Base-by-base conservation (phyloP, 2,888 invertebrate species). In the Napeogenes sylphis region DNA sequence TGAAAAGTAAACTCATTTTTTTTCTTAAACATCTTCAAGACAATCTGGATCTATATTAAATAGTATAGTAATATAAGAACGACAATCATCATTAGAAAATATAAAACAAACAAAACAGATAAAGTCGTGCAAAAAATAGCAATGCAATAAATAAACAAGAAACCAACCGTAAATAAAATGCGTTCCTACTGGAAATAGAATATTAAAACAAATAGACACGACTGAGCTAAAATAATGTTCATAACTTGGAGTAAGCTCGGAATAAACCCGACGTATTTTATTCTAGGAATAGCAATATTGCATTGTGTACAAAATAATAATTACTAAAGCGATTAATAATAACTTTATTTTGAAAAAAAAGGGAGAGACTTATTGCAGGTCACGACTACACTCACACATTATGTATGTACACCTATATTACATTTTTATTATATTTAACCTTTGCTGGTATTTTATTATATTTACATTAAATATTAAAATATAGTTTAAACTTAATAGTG, bases 261-360 rank as follows among this genome's bases (percentile, higher is more conserved):
- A 51, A 30, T 51, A 51, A 21, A 51, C 51, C 30, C 30, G 51
- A 47, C 14, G 47, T n/a, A n/a, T n/a, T 51, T 13, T 51, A 30
- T 51, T 21, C 21, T 30, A 30, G 51, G 51, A 51, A 51, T 30
- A 51, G 51, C 51, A 30, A 51, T 30, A 51, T 12, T 21, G 51
- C 51, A 51, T 51, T 51, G 51, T 51, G 51, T 21, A 51, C 10
- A 30, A 51, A 30, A 51, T 51, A 12, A 30, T 51, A 51, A 51
- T 51, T 51, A 51, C 30, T 5, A 51, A 30, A 51, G 51, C 51
- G 21, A 51, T 51, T 30, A 30, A 30, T 12, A 30, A 51, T 51
- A 51, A 30, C 51, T 30, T 51, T 51, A 51, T 51, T 51, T 51
- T 51, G 8, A 30, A 51, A 51, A 51, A 51, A 51, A 51, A 30